Percentiles rank a stretch among this genome's conserved stretches.
phyloP scores from a whole-genome alignment of 2,888 invertebrate genomes.

The Aquatica leii region DNA sequence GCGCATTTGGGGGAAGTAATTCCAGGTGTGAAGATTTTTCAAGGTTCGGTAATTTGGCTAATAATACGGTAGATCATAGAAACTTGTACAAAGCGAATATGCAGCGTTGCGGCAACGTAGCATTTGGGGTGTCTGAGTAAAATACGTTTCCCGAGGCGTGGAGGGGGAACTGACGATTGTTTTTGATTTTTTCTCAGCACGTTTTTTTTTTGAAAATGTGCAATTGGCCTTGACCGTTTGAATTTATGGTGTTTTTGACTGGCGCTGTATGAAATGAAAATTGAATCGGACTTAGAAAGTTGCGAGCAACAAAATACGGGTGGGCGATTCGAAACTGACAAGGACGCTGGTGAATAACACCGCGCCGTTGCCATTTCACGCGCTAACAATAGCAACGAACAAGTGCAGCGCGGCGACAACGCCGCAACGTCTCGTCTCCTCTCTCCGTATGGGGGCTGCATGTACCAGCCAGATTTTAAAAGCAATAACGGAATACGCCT shows the following conservation, averaged over 20 bases:
- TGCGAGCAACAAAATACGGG: conserved; percentile 25
- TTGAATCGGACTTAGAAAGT: conserved; percentile 24
- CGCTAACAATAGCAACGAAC: conserved; percentile 37
- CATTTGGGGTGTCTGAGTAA: no score
- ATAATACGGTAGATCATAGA: neutral
- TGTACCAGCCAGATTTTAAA: conserved; percentile 30
- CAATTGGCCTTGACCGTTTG: neutral
- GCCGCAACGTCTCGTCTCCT: conserved; percentile 31
- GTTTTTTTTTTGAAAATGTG: no score
- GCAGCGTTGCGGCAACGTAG: neutral
- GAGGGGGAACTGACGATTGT: no score
- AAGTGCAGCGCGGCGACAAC: conserved; percentile 33
- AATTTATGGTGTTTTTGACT: conserved; percentile 10
- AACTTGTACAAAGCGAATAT: conserved; percentile 2
- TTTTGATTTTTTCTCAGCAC: no score
- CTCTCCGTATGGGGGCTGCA: conserved; percentile 29
- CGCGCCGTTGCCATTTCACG: conserved; percentile 36
- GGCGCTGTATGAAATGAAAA: no score
- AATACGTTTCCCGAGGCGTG: no score
- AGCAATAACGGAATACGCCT: conserved; percentile 35
- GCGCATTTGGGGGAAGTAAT: no score
- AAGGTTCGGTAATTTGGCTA: neutral
- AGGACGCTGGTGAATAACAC: conserved; percentile 43
- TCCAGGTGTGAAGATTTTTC: no score
- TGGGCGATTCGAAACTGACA: conserved; percentile 40